These are phyloP conservation scores for Neotragus moschatus DNA, from an alignment of 2,113 vertebrate genomes.

Conservation along the genomic window DNA sequence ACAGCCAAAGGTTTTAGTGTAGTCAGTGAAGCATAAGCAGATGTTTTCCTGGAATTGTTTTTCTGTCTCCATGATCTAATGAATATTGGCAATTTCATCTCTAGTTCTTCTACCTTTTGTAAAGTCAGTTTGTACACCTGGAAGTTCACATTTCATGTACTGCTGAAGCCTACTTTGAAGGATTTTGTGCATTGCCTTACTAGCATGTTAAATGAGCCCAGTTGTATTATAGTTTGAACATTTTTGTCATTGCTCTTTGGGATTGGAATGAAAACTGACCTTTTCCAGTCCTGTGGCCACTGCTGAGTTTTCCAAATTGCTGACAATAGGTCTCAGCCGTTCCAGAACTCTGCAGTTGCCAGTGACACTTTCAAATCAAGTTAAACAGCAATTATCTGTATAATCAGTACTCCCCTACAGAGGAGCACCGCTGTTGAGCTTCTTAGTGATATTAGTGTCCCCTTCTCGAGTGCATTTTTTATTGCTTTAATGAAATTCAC, in stretches of 20 bases:
- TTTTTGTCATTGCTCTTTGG: not conserved
- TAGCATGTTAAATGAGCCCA: not conserved
- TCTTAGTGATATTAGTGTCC: not conserved
- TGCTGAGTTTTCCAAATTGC: not conserved
- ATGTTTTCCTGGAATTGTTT: not conserved
- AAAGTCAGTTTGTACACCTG: not conserved
- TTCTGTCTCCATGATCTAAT: not conserved
- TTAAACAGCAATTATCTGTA: not conserved
- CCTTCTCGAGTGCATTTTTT: not conserved
- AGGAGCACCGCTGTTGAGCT: not conserved
- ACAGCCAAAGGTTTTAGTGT: not conserved
- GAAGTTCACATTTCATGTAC: not conserved
- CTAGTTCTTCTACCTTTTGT: not conserved
- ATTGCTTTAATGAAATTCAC: not conserved
- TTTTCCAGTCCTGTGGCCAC: not conserved
- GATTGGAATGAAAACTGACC: not conserved
- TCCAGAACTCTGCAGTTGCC: not conserved
- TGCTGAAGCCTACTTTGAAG: not conserved
- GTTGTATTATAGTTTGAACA: not conserved
- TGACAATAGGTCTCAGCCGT: not conserved
- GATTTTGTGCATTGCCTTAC: not conserved
- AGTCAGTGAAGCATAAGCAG: not conserved
- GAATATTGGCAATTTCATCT: not conserved
- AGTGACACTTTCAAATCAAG: not conserved
- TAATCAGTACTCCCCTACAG: not conserved